Base-by-base conservation (phyloP, 2,797 vertebrate genomes). In the Antennarius maculatus region DNA sequence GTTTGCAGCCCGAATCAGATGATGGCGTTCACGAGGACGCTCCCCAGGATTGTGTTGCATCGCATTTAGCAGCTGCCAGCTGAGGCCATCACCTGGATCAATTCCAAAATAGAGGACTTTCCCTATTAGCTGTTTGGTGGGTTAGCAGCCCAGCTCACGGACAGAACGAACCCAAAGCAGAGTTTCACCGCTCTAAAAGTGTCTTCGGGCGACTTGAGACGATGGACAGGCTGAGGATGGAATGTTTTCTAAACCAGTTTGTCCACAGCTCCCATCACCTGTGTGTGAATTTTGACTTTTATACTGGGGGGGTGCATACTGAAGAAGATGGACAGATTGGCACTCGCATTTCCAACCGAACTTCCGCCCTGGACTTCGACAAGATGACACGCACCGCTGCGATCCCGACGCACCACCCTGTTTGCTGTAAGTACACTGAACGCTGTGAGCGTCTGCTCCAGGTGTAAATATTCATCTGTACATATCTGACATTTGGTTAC, bases 391-490 rank as follows among this genome's bases (percentile, higher is more conserved):
- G 27, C 27, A 49, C 68, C 52, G 41, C 48, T 52, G 6, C 51
- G 56, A 23, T 42, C 51, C 45, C 15, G 16, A 9, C 49, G 54
- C 75, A 55, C 69, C 42, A 39, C 48, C 8, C 31, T 28, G 74
- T 62, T 52, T 58, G 53, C 58, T 74, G 76, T 78, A 51, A 80
- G 65, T 67, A 78, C 68, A 7, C 14, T 15, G 49, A 15, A 42
- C 43, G 47, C 69, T 72, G 45, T 76, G 50, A 62, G 45, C 60
- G 56, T 71, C 50, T 61, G 66, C 46, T 61, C 61, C 42, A 50
- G 34, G 39, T 88, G 80, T 85, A 82, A 74, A 88, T 86, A 88
- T 42, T 14, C 2, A 4, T 81, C 76, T 91, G 88, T 89, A 89
- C 63, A 92, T 83, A 88, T 76, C 69, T 52, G 75, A 60, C 73